Conservation (phyloP, 2,113 vertebrate genomes). For the Trematomus loennbergii region DNA sequence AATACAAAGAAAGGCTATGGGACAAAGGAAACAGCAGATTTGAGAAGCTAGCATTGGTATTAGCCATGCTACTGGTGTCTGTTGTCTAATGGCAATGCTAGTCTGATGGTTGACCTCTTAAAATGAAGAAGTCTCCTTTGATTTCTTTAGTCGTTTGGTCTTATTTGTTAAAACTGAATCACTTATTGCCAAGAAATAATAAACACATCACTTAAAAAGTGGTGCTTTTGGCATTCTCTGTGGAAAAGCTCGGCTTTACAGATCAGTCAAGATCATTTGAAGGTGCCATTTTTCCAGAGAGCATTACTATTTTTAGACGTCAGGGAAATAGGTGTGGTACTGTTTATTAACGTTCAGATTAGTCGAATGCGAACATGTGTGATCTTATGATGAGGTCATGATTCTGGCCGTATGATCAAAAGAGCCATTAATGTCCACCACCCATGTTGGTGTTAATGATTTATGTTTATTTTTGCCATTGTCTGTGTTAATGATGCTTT, state of each 20-base stretch:
- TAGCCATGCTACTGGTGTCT: not conserved
- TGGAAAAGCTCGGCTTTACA: no score
- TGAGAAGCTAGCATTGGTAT: not conserved
- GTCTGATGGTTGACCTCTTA: no score
- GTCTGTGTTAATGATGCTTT: slow-evolving; percentile 15
- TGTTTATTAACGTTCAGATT: not conserved
- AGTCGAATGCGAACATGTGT: not conserved
- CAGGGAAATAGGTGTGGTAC: slow-evolving; percentile 35
- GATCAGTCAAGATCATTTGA: no score
- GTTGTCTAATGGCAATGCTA: no score
- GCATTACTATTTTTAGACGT: slow-evolving; percentile 41
- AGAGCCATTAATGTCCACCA: slow-evolving; percentile 12
- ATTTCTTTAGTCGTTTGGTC: no score
- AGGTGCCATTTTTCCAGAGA: slow-evolving; percentile 35
- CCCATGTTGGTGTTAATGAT: not conserved
- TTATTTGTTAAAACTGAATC: no score
- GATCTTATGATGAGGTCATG: not conserved
- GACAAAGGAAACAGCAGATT: not conserved
- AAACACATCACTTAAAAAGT: no score
- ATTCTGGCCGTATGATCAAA: not conserved
- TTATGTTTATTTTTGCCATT: slow-evolving; percentile 16
- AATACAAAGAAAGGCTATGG: not conserved
- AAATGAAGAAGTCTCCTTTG: no score
- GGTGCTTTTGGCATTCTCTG: no score
- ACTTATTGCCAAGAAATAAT: no score